These are phyloP conservation scores for Drosophila biarmipes DNA, from an alignment of 1,140 invertebrate genomes.

Conservation along the genomic window DNA sequence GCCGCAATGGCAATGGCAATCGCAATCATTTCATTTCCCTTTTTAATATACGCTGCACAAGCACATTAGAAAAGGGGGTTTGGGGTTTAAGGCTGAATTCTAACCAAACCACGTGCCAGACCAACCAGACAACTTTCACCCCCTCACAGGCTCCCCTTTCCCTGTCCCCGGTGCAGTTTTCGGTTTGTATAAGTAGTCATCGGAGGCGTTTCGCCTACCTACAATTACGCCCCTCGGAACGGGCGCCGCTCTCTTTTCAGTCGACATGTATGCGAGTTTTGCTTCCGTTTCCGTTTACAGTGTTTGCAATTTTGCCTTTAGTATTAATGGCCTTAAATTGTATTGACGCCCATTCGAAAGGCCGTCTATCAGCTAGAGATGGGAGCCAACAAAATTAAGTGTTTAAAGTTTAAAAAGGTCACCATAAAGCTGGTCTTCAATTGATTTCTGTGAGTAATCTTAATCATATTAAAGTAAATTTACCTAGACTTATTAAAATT, in stretches of 20 bases:
- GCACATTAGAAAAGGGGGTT: constrained; percentile 63
- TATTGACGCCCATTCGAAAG: constrained; percentile 65
- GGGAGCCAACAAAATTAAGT: background rate
- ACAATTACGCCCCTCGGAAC: constrained; percentile 26
- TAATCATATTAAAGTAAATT: background rate
- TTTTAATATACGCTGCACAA: constrained; percentile 82
- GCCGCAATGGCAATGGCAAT: constrained; percentile 64
- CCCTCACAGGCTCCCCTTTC: constrained; percentile 5
- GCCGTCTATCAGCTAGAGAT: constrained; percentile 31
- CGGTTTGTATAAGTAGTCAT: constrained; percentile 78
- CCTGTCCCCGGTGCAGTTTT: constrained; percentile 71
- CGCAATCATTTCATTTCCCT: constrained; percentile 82
- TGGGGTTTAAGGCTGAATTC: constrained; percentile 8
- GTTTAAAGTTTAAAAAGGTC: background rate
- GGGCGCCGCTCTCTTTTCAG: constrained; percentile 24
- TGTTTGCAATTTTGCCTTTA: constrained; percentile 81
- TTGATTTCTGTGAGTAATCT: too few relatives aligned
- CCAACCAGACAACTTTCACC: constrained; percentile 53
- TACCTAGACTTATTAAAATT: background rate
- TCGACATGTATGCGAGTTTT: constrained; percentile 58
- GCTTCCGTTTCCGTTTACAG: constrained; percentile 80
- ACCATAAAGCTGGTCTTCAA: too few relatives aligned
- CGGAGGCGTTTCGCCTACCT: constrained; percentile 61
- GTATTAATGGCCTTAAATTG: constrained; percentile 80
- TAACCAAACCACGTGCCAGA: constrained; percentile 75